Evolutionary conservation across 2,113 vertebrate species (phyloP).

Genomic region (Nematolebias whitei): DNA sequence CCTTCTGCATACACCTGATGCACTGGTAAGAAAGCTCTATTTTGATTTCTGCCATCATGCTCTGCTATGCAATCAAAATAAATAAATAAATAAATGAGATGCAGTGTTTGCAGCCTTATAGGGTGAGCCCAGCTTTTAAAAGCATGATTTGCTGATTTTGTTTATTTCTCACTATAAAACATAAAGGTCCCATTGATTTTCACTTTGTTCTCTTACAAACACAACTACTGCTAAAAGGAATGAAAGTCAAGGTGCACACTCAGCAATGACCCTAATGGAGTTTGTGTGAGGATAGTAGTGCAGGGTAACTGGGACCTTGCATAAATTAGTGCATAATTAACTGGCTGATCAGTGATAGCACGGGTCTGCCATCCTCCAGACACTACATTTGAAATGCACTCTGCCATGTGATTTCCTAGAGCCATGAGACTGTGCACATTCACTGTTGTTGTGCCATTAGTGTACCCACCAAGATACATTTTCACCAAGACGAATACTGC

Average conservation of each 20-base stretch:
- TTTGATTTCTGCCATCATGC: too few species aligned
- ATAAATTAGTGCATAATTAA: conserved; percentile 73
- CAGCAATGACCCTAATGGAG: conserved; percentile 15
- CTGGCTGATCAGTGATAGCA: conserved; percentile 46
- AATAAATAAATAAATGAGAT: too few species aligned
- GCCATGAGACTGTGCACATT: not conserved
- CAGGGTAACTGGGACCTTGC: conserved; percentile 50
- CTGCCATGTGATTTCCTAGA: not conserved
- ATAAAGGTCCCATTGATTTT: too few species aligned
- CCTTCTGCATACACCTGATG: too few species aligned
- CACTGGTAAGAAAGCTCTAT: too few species aligned
- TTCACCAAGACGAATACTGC: not conserved
- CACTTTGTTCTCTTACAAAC: too few species aligned
- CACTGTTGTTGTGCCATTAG: not conserved
- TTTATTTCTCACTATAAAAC: too few species aligned
- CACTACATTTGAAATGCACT: conserved; percentile 24
- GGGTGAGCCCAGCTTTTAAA: too few species aligned
- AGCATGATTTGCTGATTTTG: too few species aligned
- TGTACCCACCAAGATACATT: not conserved
- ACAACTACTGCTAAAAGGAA: not conserved
- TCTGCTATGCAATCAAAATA: too few species aligned
- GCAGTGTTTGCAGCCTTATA: too few species aligned
- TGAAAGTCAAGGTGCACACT: not conserved
- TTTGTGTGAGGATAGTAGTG: conserved; percentile 14
- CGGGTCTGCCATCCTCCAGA: conserved; percentile 26